These are phyloP conservation scores for Drosophila subobscura DNA, from an alignment of 1,140 invertebrate species.

Conservation along the genomic window DNA sequence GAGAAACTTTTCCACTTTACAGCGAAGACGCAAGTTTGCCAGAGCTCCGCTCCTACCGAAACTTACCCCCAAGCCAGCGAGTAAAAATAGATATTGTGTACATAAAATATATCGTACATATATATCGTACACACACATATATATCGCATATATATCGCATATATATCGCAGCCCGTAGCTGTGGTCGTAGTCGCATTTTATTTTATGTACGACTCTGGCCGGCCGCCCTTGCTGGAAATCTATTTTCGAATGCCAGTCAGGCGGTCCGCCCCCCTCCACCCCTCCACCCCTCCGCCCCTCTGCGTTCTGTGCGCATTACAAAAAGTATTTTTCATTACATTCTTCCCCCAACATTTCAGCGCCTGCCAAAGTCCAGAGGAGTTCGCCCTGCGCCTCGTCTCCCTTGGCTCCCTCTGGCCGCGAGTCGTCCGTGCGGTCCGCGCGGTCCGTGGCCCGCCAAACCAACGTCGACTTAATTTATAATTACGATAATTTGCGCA, in stretches of 20 bases:
- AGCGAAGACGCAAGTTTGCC: constrained; percentile 49
- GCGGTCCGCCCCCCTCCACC: background rate
- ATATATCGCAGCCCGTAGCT: constrained; percentile 1
- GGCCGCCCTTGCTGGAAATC: too few species aligned
- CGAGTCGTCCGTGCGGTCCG: constrained; percentile 1
- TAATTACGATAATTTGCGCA: constrained; percentile 82
- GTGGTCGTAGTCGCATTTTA: too few species aligned
- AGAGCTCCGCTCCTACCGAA: constrained; percentile 28
- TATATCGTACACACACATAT: constrained; percentile 19
- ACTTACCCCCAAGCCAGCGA: constrained; percentile 18
- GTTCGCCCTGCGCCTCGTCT: too few species aligned
- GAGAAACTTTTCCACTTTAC: constrained; percentile 77
- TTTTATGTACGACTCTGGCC: too few species aligned
- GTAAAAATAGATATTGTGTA: constrained; percentile 5
- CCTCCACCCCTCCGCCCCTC: background rate
- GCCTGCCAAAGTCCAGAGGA: background rate
- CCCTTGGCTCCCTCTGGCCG: too few species aligned
- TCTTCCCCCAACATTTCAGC: constrained; percentile 38
- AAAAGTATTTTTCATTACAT: constrained; percentile 79
- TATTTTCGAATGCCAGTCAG: constrained; percentile 77
- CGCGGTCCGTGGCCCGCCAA: constrained; percentile 7
- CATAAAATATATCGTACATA: constrained; percentile 1
- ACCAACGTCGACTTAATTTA: constrained; percentile 80
- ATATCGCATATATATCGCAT: constrained; percentile 4
- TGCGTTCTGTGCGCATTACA: constrained; percentile 27